A percentile compares a stretch with the other conserved stretches of the same genome.
Conservation (phyloP, 2,113 vertebrate species). For the Miniopterus natalensis region DNA sequence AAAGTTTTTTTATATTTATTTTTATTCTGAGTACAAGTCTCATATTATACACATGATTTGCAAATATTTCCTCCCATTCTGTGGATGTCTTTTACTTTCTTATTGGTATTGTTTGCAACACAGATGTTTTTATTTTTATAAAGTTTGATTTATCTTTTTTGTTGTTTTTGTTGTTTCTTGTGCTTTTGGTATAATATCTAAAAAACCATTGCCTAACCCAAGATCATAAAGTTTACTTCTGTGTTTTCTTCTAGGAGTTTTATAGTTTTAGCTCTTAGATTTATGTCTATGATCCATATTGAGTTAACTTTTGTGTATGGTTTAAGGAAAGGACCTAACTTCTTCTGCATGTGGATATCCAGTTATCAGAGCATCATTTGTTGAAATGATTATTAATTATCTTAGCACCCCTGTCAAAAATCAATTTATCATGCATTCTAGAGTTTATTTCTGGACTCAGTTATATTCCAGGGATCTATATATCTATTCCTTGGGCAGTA, state of each 20-base stretch:
- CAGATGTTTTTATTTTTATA: not conserved
- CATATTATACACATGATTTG: not conserved
- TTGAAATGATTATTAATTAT: slow-evolving; percentile 4
- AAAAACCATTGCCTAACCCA: not conserved
- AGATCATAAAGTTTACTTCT: slow-evolving; percentile 4
- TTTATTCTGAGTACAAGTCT: not conserved
- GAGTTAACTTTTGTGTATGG: not conserved
- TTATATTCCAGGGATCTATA: not conserved
- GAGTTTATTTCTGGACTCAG: not conserved
- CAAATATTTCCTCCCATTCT: slow-evolving; percentile 20
- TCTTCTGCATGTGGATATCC: not conserved
- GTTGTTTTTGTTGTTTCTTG: not conserved
- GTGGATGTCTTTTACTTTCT: not conserved
- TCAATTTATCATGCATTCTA: not conserved
- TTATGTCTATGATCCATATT: not conserved
- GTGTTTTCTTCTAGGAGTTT: not conserved
- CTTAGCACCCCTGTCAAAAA: not conserved
- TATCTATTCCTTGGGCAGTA: not conserved
- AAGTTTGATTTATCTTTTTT: not conserved
- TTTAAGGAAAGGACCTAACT: not conserved
- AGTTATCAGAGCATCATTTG: not conserved
- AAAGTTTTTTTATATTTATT: not conserved
- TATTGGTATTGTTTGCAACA: not conserved
- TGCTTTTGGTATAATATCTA: not conserved
- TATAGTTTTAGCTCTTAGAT: not conserved